Base-by-base conservation (phyloP, 2,888 invertebrate species). In the Pollenia angustigena region DNA sequence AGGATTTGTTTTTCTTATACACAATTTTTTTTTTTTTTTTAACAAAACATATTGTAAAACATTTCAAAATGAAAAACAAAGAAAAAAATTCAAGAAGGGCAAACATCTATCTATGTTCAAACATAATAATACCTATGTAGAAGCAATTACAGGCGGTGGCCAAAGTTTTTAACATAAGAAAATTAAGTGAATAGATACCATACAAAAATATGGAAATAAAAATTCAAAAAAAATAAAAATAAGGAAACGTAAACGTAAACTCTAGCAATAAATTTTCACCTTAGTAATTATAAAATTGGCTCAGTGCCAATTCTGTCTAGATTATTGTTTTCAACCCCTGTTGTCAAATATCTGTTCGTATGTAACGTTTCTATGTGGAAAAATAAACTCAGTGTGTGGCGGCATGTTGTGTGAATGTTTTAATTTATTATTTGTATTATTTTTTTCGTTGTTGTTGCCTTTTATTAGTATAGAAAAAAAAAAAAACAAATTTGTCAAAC, bases 401-500 rank as follows among this genome's bases (percentile, higher is more conserved):
- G 60, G 72, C 52, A 81, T 68, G 44, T 66, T 76, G 79, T 80
- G 66, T 60, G 40, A 80, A 66, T 52, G 68, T 56, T 81, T 66
- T 74, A 44, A 50, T 66, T 52, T 42, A 12, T 52, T 56, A 42
- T 42, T 18, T 16, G 9, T 60, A 12, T 60, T 12, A 54, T 23
- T 76, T 32, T 46, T 40, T 7, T 68, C 52, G 4, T 64, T 76
- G 44, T 52, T 76, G 52, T 80, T 72, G 54, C 40, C 62, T 62
- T 60, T 75, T 50, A 48, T 71, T 42, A 32, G 60, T 76, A 62
- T 40, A 54, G 32, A 81, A 44, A 52, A 62, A 81, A 44, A 52
- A 62, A 52, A 52, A 75, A 68, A 74, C 69, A 75, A 80, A 86
- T 86, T 86, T 86, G 86, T 86, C 82, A 86, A 82, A 85, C 82